Conservation (phyloP, 1,140 invertebrate genomes). For the Cotesia glomerata region DNA sequence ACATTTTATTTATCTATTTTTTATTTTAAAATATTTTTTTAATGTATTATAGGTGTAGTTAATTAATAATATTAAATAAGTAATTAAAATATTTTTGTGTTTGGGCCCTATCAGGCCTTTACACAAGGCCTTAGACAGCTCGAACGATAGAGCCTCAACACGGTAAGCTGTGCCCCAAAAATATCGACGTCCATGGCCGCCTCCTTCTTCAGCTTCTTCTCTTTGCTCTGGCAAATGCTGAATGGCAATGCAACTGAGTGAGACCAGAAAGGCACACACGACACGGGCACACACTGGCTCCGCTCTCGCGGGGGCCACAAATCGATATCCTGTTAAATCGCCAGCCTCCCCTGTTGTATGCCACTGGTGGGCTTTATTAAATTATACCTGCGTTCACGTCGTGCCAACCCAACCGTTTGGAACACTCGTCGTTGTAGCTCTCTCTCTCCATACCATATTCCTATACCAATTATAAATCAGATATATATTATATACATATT, state of each 20-base stretch:
- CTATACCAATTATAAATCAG: neutral
- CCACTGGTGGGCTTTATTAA: conserved; percentile 25
- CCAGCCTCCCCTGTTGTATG: conserved; percentile 44
- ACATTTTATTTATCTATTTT: neutral
- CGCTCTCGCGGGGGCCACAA: conserved; percentile 38
- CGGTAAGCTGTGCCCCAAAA: conserved; percentile 54
- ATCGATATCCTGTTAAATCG: conserved; percentile 58
- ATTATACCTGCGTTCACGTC: conserved; percentile 26
- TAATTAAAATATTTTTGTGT: conserved; percentile 1
- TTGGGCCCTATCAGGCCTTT: conserved; percentile 50
- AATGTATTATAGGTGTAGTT: no score
- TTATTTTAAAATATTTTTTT: neutral
- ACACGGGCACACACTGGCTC: conserved; percentile 20
- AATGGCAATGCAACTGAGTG: conserved; percentile 17
- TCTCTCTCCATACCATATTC: neutral
- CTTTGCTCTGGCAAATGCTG: conserved; percentile 24
- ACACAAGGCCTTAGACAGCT: conserved; percentile 38
- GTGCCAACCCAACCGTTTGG: conserved; percentile 19
- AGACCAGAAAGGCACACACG: conserved; percentile 20
- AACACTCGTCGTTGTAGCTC: neutral
- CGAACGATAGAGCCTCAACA: conserved; percentile 34
- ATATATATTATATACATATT: neutral
- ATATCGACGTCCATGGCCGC: conserved; percentile 60
- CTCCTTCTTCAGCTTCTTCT: conserved; percentile 42
- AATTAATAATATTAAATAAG: no score